Conservation (phyloP, 2,888 invertebrate species). For the Beris chalybata region DNA sequence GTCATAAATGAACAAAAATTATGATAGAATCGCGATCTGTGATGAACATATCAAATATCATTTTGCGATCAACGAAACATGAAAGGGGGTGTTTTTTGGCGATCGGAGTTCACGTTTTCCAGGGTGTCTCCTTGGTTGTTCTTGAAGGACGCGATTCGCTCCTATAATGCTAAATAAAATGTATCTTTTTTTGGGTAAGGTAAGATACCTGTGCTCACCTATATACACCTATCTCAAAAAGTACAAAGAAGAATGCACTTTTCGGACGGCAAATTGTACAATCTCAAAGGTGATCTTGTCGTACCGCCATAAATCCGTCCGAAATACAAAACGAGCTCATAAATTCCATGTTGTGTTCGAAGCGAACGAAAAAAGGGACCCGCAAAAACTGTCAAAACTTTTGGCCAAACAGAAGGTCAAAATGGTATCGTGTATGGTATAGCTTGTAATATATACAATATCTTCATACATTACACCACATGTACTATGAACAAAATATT, state of each 20-base stretch:
- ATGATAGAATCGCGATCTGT: constrained; percentile 29
- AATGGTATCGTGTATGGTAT: too few relatives aligned
- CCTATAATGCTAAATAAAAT: too few relatives aligned
- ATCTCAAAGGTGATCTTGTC: constrained; percentile 35
- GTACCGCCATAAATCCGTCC: constrained; percentile 37
- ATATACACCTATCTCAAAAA: constrained; percentile 1
- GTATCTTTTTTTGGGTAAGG: background rate
- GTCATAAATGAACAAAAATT: constrained; percentile 36
- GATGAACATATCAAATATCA: constrained; percentile 33
- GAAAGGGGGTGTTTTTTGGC: background rate
- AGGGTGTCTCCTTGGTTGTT: background rate
- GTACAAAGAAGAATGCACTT: constrained; percentile 17
- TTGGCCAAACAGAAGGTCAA: constrained; percentile 8
- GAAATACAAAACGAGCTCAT: constrained; percentile 19
- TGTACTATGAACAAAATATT: too few relatives aligned
- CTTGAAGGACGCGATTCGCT: background rate
- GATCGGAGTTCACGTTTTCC: background rate
- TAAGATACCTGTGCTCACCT: background rate
- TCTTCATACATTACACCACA: too few relatives aligned
- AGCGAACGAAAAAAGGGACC: constrained; percentile 15
- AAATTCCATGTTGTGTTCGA: constrained; percentile 27
- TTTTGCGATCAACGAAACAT: constrained; percentile 5
- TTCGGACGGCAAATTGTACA: constrained; percentile 26
- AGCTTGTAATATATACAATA: too few relatives aligned
- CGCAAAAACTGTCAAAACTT: constrained; percentile 23